A percentile compares a stretch with the other conserved stretches of the same genome.
phyloP scores from a whole-genome alignment of 2,888 invertebrate species.

The Xestoiulus laeticollis region DNA sequence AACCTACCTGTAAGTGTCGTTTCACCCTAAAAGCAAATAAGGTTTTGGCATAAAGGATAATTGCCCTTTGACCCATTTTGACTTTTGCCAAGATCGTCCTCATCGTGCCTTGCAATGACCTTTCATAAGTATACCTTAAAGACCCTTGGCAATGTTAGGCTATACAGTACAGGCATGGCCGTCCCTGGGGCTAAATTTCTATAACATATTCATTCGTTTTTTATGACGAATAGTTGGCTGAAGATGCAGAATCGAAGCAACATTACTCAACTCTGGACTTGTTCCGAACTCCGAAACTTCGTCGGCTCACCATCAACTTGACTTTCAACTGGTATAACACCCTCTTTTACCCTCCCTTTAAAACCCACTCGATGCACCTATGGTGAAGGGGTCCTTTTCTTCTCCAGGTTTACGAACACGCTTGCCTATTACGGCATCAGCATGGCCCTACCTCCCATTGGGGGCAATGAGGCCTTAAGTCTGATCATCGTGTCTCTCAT shows the following conservation, averaged over 20 bases:
- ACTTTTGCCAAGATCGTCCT: too few species aligned
- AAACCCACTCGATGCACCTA: neutral
- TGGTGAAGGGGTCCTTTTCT: too few species aligned
- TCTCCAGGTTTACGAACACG: neutral
- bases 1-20: too few species aligned
- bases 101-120: too few species aligned
- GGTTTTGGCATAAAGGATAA: too few species aligned
- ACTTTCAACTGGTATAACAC: slow-evolving; percentile 53
- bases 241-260: neutral
- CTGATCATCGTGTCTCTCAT: slow-evolving; percentile 54
- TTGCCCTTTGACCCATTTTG: too few species aligned
- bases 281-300: slow-evolving; percentile 52
- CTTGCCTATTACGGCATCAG: slow-evolving; percentile 56
- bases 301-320: slow-evolving; percentile 54
- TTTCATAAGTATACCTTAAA: too few species aligned
- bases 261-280: slow-evolving; percentile 51
- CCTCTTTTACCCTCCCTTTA: too few species aligned
- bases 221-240: neutral
- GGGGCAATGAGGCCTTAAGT: slow-evolving; percentile 52
- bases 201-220: too few species aligned
- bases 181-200: too few species aligned
- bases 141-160: too few species aligned
- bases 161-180: neutral
- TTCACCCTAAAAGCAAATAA: too few species aligned
- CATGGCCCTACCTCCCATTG: slow-evolving; percentile 56